These are phyloP conservation scores for Aptenodytes patagonicus DNA, from an alignment of 2,113 vertebrate species.

Conservation along the genomic window DNA sequence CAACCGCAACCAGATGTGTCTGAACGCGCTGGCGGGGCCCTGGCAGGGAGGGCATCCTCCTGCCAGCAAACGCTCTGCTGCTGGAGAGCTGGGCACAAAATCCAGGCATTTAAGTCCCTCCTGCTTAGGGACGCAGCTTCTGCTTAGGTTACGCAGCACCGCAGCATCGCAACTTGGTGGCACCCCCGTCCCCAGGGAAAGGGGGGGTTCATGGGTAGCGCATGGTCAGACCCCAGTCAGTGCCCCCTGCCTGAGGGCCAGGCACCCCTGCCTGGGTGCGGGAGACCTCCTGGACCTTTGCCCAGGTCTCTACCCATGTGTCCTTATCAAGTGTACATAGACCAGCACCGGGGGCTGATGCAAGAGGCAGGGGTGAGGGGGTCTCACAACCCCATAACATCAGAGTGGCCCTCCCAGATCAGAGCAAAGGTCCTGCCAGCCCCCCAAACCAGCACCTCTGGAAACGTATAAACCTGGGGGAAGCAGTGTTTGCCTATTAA, in stretches of 20 bases:
- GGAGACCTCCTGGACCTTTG: constrained; percentile 35
- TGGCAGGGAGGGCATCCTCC: not conserved
- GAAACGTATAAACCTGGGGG: not conserved
- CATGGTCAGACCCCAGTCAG: accelerated
- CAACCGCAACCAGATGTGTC: not conserved
- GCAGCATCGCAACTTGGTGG: not conserved
- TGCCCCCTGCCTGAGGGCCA: not conserved
- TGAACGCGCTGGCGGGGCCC: not conserved
- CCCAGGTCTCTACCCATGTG: not conserved
- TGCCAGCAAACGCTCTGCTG: not conserved
- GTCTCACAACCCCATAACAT: not conserved
- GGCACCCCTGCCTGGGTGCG: not conserved
- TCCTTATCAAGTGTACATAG: constrained; percentile 50
- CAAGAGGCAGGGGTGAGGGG: constrained; percentile 5
- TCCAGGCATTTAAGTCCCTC: not conserved
- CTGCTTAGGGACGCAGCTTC: no score
- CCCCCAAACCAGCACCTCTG: accelerated
- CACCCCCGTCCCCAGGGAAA: not conserved
- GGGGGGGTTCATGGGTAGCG: accelerated
- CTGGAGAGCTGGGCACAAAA: not conserved
- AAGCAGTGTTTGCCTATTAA: not conserved
- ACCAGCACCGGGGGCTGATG: not conserved
- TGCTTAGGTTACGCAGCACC: not conserved
- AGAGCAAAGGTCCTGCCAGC: not conserved
- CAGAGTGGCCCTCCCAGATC: not conserved